Percentiles rank a stretch among this genome's conserved stretches.
Evolutionary conservation across 35 echinoderm and acorn worm genomes (phyloP).

Genomic region (Anneissia japonica): DNA sequence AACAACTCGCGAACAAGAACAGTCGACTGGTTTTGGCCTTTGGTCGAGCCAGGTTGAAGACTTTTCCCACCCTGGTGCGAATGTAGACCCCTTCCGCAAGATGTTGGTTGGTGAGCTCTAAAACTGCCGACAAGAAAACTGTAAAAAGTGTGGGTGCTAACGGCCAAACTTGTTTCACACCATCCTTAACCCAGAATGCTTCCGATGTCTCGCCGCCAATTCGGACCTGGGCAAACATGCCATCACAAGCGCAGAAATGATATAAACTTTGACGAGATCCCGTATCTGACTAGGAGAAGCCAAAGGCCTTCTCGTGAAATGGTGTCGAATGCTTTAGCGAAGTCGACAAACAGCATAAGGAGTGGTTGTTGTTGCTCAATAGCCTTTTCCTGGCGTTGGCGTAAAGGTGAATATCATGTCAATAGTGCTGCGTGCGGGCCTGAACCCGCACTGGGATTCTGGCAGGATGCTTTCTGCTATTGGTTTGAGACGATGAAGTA

Average conservation of each 20-base stretch:
- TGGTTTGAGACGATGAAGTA: slow-evolving; percentile 5
- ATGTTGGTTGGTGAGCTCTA: slow-evolving; percentile 14
- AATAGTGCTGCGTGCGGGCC: background rate
- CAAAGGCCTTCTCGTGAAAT: slow-evolving; percentile 38
- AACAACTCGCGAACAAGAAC: background rate
- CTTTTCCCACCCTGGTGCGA: slow-evolving; percentile 23
- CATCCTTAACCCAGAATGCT: background rate
- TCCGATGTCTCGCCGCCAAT: background rate
- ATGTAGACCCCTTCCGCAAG: slow-evolving; percentile 31
- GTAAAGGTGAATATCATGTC: slow-evolving; percentile 33
- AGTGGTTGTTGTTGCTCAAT: slow-evolving; percentile 32
- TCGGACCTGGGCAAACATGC: slow-evolving; percentile 12
- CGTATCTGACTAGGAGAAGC: slow-evolving; percentile 28
- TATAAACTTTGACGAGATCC: slow-evolving; percentile 30
- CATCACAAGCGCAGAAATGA: slow-evolving; percentile 2
- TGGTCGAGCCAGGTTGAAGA: slow-evolving; percentile 36
- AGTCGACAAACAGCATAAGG: slow-evolving; percentile 37
- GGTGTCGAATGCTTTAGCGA: slow-evolving; percentile 51
- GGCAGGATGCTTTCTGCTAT: slow-evolving; percentile 2
- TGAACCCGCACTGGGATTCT: slow-evolving; percentile 4
- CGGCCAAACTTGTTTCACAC: slow-evolving; percentile 9
- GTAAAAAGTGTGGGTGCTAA: slow-evolving; percentile 11
- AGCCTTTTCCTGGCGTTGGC: slow-evolving; percentile 33
- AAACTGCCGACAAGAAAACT: slow-evolving; percentile 11
- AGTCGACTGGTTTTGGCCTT: slow-evolving; percentile 27